A percentile compares a stretch with the other conserved stretches of the same genome.
Evolutionary conservation across 1,140 invertebrate genomes (phyloP).

Genomic region (Euura lappo): DNA sequence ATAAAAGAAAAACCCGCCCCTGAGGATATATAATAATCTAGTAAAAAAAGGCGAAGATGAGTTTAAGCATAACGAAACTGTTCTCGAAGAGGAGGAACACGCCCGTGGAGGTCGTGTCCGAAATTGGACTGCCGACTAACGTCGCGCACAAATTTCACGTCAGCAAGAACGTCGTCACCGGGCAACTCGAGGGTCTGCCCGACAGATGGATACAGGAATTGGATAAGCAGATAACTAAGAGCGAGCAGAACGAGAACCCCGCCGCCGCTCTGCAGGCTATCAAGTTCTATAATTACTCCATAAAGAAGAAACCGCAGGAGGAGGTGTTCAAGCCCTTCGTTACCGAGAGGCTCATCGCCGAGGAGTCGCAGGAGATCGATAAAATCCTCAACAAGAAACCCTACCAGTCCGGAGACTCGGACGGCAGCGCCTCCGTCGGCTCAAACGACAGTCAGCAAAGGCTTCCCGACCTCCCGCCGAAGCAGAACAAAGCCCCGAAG

Average conservation of each 20-base stretch:
- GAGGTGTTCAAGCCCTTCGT: slow-evolving; percentile 76
- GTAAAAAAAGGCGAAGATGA: slow-evolving; percentile 42
- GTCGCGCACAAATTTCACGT: slow-evolving; percentile 85
- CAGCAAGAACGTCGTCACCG: slow-evolving; percentile 76
- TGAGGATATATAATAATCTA: neutral
- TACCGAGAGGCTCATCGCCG: slow-evolving; percentile 77
- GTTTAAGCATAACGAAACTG: slow-evolving; percentile 52
- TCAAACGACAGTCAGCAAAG: slow-evolving; percentile 43
- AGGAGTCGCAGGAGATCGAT: slow-evolving; percentile 80
- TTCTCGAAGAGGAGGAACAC: slow-evolving; percentile 51
- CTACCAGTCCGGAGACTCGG: slow-evolving; percentile 55
- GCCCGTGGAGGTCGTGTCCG: slow-evolving; percentile 50
- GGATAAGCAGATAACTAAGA: slow-evolving; percentile 84
- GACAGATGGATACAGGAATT: slow-evolving; percentile 80
- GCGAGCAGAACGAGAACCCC: slow-evolving; percentile 91
- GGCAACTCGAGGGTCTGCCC: slow-evolving; percentile 80
- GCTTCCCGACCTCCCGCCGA: slow-evolving; percentile 47
- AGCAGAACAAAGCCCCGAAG: slow-evolving; percentile 50
- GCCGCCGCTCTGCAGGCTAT: slow-evolving; percentile 89
- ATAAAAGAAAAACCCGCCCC: neutral
- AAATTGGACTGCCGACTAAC: slow-evolving; percentile 78
- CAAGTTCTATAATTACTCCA: slow-evolving; percentile 89
- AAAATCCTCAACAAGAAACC: slow-evolving; percentile 74
- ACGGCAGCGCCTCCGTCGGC: slow-evolving; percentile 47
- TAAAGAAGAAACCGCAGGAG: slow-evolving; percentile 75